Evolutionary conservation across 2,797 vertebrate species (phyloP), one percentile per base, ranked within the genome.

Genomic region (Myripristis murdjan): DNA sequence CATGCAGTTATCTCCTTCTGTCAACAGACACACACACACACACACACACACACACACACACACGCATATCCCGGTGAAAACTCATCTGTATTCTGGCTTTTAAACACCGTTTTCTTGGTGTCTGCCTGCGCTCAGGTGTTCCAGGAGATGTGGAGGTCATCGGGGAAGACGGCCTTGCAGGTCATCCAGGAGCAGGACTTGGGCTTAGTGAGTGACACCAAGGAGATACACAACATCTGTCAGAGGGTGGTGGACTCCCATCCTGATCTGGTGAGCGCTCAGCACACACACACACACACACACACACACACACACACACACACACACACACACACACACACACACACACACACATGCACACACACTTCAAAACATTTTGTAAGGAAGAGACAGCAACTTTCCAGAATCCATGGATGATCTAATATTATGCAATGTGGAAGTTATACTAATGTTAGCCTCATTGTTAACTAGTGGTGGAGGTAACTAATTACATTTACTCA

Each of bases 161-260:
- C 94, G 9, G 95, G 94, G 20, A 97, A 95, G 91, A 91, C 87
- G 0, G 94, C 96, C 6, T 22, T 33, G 2, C 94, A 96, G 86
- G 96, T 99, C 4, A 92, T 98, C 65, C 89, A 93, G 67, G 95
- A 98, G 66, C 93, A 94, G 93, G 89, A 97, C 76, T 86, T 99
- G 74, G 93, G 94, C 20, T 90, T 97, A 10, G 88, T 99, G 70
- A 93, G 89, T 35, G 95, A 99, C 74, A 63, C 23, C 0, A 77
- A 85, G 31, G 89, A 95, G 64, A 91, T 99, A 62, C 93, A 95
- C 59, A 82, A 71, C 67, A 96, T 98, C 90, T 99, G 98, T 87
- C 95, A 95, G 76, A 80, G 83, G 35, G 94, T 96, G 60, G 91
- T 98, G 83, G 95, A 97, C 75, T 87, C 77, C 0, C 93, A 97